Evolutionary conservation across 2,888 invertebrate genomes (phyloP).

Genomic region (Luperina testacea): DNA sequence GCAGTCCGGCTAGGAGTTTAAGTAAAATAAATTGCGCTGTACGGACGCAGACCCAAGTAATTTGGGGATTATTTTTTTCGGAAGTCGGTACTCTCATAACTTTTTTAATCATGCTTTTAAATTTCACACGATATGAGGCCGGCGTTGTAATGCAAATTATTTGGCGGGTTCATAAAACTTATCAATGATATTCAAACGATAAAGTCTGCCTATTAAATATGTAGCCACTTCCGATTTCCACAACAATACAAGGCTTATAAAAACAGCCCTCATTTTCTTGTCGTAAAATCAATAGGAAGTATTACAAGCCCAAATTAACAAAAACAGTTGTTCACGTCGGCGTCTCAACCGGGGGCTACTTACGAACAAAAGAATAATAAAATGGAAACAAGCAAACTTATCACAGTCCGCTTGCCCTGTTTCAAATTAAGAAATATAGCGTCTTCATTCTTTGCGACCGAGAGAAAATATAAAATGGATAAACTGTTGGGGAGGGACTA

Average conservation of each 20-base stretch:
- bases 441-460: slow-evolving; percentile 71
- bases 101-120: slow-evolving; percentile 56
- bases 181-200: slow-evolving; percentile 25
- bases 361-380: slow-evolving; percentile 48
- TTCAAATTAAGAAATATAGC: slow-evolving; percentile 80
- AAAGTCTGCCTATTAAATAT: slow-evolving; percentile 27
- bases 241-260: slow-evolving; percentile 19
- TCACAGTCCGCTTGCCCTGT: slow-evolving; percentile 66
- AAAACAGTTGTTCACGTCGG: slow-evolving; percentile 20
- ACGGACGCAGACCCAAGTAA: slow-evolving; percentile 43
- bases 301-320: slow-evolving; percentile 29
- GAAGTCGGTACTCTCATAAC: slow-evolving; percentile 28
- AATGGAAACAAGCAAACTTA: slow-evolving; percentile 58
- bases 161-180: slow-evolving; percentile 9
- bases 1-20: slow-evolving; percentile 67
- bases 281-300: slow-evolving; percentile 38
- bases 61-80: slow-evolving; percentile 47
- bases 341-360: slow-evolving; percentile 15
- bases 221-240: slow-evolving; percentile 9
- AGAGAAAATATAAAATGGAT: slow-evolving; percentile 82
- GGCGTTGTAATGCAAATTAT: slow-evolving; percentile 34
- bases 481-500: slow-evolving; percentile 78
- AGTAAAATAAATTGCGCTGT: slow-evolving; percentile 70
- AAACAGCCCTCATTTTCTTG: not conserved
- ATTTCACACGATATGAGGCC: slow-evolving; percentile 23